phyloP scores from a whole-genome alignment of 2,113 vertebrate genomes.

The Syngnathus typhle region DNA sequence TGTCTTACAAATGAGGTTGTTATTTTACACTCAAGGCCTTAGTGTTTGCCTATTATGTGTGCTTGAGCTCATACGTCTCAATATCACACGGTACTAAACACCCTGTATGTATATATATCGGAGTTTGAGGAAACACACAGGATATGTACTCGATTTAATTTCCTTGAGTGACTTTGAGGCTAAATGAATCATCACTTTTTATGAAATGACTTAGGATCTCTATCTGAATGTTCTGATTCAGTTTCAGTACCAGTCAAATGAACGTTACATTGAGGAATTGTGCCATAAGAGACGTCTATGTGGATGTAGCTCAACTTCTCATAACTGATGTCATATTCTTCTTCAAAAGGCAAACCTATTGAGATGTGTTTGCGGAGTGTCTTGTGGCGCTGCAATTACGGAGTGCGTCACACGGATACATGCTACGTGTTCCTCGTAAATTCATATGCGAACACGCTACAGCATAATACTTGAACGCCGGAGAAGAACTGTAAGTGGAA shows the following conservation, averaged over 20 bases:
- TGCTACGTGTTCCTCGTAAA: not conserved
- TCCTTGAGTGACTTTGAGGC: not conserved
- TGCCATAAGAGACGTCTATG: not conserved
- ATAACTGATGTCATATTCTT: not conserved
- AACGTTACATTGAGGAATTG: too few relatives aligned
- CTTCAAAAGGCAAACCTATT: not conserved
- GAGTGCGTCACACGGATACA: not conserved
- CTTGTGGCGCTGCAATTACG: not conserved
- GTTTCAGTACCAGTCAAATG: not conserved
- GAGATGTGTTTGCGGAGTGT: not conserved
- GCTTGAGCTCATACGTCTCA: conserved; percentile 27
- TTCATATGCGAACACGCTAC: not conserved
- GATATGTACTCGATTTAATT: not conserved
- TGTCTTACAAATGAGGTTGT: conserved; percentile 25
- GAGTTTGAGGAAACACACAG: not conserved
- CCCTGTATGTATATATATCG: conserved; percentile 3
- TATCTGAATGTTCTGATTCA: not conserved
- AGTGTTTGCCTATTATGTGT: conserved; percentile 21
- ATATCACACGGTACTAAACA: conserved; percentile 10
- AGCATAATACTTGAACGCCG: conserved; percentile 17
- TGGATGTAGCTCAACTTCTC: not conserved
- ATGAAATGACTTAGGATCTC: not conserved
- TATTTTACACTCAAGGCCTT: conserved; percentile 24
- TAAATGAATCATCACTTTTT: not conserved
- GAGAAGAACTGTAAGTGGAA: conserved; percentile 32